Conservation (phyloP, 2,113 vertebrate species). For the Sander lucioperca region DNA sequence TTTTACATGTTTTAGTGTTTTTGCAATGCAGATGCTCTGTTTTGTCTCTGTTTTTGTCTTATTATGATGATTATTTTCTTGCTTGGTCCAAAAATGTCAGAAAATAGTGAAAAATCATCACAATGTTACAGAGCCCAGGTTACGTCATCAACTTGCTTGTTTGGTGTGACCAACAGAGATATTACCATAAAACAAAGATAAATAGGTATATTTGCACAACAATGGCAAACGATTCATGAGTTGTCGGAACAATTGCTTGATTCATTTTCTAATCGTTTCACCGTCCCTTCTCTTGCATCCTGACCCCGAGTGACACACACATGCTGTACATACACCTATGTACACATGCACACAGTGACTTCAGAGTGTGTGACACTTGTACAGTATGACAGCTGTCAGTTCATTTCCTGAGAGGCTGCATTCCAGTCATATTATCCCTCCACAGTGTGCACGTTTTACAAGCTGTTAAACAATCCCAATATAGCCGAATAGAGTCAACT, state of each 20-base stretch:
- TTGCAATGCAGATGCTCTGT: not conserved
- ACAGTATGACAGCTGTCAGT: slow-evolving; percentile 56
- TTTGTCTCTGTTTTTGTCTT: too few species aligned
- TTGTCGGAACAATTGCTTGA: not conserved
- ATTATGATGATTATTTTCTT: not conserved
- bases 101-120: not conserved
- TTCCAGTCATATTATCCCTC: slow-evolving; percentile 37
- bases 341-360: not conserved
- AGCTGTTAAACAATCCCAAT: slow-evolving; percentile 8
- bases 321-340: not conserved
- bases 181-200: not conserved
- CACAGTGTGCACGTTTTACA: not conserved
- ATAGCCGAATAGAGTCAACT: not conserved
- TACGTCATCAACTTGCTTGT: too few species aligned
- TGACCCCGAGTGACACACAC: slow-evolving; percentile 14
- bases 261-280: not conserved
- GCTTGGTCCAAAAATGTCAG: not conserved
- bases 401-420: slow-evolving; percentile 50
- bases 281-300: too few species aligned
- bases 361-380: not conserved
- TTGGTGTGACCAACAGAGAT: too few species aligned
- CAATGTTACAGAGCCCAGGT: not conserved
- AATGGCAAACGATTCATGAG: not conserved
- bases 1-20: not conserved
- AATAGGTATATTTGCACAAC: not conserved